Conservation (phyloP, 2,888 invertebrate species). For the Drosophila planitibia region DNA sequence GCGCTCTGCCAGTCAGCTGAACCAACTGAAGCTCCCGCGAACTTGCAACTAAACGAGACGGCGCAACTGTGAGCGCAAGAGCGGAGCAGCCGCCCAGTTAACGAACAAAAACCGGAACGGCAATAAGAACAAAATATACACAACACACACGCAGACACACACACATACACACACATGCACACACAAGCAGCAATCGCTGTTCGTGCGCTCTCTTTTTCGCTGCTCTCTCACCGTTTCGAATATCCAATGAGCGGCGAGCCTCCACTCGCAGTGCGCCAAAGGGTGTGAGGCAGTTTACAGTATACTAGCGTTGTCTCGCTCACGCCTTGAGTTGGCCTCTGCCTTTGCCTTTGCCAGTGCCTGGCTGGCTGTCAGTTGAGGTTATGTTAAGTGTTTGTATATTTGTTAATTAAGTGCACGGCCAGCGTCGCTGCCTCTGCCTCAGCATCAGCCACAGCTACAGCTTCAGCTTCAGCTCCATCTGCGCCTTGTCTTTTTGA, state of each 20-base stretch:
- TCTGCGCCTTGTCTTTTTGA: conserved; percentile 73
- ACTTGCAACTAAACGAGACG: conserved; percentile 67
- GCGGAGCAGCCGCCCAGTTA: conserved; percentile 53
- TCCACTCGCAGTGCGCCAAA: conserved; percentile 19
- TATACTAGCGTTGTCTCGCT: conserved; percentile 62
- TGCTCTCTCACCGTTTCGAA: conserved; percentile 62
- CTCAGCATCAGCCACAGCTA: conserved; percentile 22
- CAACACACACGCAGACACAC: conserved; percentile 6
- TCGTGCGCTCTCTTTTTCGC: conserved; percentile 46
- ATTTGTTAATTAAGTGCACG: conserved; percentile 84
- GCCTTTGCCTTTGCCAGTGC: background rate
- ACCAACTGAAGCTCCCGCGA: conserved; percentile 71
- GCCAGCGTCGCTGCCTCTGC: conserved; percentile 62
- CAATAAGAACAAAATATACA: conserved; percentile 47
- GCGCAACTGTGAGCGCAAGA: conserved; percentile 55
- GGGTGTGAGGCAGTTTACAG: conserved; percentile 31
- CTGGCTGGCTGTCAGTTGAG: conserved; percentile 75
- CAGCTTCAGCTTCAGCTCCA: conserved; percentile 34
- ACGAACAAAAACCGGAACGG: conserved; percentile 56
- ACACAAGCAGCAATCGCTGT: background rate
- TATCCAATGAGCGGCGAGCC: conserved; percentile 65
- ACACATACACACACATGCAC: conserved; percentile 5
- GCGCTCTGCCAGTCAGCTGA: conserved; percentile 69
- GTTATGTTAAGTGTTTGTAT: conserved; percentile 82
- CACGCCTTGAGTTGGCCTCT: background rate